Conservation (phyloP, 2,113 vertebrate species). For the Gallinago paraguaiae region DNA sequence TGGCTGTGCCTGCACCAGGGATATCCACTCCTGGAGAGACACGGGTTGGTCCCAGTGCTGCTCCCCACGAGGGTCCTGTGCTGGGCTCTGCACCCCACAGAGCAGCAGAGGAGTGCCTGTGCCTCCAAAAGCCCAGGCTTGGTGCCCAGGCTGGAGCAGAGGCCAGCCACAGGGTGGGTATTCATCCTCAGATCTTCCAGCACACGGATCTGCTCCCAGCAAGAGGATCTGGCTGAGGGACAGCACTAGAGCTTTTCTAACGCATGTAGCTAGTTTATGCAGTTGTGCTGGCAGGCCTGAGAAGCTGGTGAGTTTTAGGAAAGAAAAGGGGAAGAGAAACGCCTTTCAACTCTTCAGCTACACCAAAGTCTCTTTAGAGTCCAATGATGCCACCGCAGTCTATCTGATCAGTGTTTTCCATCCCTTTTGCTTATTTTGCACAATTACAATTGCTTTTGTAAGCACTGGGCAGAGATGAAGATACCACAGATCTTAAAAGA, state of each 20-base stretch:
- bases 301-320: not conserved
- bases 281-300: not conserved
- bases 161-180: accelerated
- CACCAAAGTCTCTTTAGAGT: not conserved
- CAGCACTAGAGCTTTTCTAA: not conserved
- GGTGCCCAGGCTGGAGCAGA: not conserved
- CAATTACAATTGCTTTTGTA: not conserved
- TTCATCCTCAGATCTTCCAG: not conserved
- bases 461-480: not conserved
- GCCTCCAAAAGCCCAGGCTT: accelerated
- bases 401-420: not conserved
- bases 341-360: not conserved
- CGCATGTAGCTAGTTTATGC: not conserved
- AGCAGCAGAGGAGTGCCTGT: not conserved
- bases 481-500: not conserved
- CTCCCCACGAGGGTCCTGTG: not conserved
- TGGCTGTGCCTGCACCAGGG: accelerated
- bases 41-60: accelerated
- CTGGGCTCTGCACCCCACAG: accelerated
- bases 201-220: not conserved
- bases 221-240: not conserved
- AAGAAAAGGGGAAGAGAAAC: not conserved
- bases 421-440: slow-evolving; percentile 16
- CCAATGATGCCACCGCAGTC: not conserved
- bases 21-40: accelerated